Evolutionary conservation across 2,888 invertebrate species (phyloP), one percentile per base, ranked within the genome.

Genomic region (Macaria notata): DNA sequence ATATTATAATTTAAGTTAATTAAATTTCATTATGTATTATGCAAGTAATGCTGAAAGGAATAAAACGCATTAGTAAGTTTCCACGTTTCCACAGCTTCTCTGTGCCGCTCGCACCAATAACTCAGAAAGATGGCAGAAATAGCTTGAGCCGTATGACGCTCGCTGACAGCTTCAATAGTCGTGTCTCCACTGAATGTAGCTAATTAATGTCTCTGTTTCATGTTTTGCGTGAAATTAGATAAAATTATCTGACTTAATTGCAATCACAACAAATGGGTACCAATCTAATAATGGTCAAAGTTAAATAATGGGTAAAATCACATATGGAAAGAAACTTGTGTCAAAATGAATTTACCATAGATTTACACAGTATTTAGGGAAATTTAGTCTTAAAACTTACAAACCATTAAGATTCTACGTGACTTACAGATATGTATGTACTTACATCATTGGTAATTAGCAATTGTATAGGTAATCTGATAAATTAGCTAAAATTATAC

Each of bases 111-210:
- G 52, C 57, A 62, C 72, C 70, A 65, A 73, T 74, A 76, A 77
- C 76, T 79, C 79, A 79, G 62, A 65, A 72, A 78, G 69, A 76
- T 81, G 75, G 73, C 73, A 63, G 72, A 72, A 78, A 52, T 49
- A 44, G 58, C 58, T 54, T 53, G 57, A 19, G 19, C 74, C 79
- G 82, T 86, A 83, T 83, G 83, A 84, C 73, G 72, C 68, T 61
- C 73, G 81, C 66, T 81, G 84, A 84, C 85, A 84, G 77, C 76
- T 81, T 71, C 74, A 83, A 82, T 83, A 81, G 75, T 75, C 76
- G 71, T 74, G 70, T 80, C 75, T 64, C 66, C 70, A 65, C 63
- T 70, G 73, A 73, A 73, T 39, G 6, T 43, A 43, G 43, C 49
- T 44, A 51, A 45, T 51, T 38, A 45, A 36, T 36, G 33, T 7